A percentile compares a stretch with the other conserved stretches of the same genome.
These are phyloP conservation scores for Alfaro cultratus DNA, from an alignment of 2,797 vertebrate genomes.

Conservation along the genomic window DNA sequence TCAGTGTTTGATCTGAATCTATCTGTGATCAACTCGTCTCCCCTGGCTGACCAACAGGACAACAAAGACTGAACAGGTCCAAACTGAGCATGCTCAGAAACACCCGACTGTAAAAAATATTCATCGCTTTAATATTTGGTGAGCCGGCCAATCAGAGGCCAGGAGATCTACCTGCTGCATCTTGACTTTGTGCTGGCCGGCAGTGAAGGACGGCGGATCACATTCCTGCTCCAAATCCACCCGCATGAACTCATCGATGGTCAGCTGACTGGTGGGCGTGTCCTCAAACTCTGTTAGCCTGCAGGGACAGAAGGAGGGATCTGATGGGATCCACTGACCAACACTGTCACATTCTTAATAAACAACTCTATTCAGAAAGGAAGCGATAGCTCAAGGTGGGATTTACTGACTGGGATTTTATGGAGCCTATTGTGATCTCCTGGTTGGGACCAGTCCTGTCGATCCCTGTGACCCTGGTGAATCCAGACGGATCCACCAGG, in stretches of 20 bases:
- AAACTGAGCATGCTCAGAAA: background rate
- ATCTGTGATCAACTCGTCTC: background rate
- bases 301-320: background rate
- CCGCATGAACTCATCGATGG: constrained; percentile 97
- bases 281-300: constrained; percentile 97
- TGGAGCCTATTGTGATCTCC: background rate
- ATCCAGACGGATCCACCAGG: background rate
- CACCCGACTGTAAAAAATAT: background rate
- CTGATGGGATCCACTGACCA: background rate
- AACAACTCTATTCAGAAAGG: background rate
- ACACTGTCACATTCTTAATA: background rate
- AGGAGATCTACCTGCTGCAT: constrained; percentile 87
- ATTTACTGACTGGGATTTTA: background rate
- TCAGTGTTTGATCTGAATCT: background rate
- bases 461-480: background rate
- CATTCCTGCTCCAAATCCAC: constrained; percentile 95
- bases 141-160: constrained; percentile 16
- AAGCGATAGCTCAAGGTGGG: background rate
- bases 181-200: constrained; percentile 88
- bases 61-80: background rate
- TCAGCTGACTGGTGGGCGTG: constrained; percentile 96
- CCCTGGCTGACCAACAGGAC: background rate
- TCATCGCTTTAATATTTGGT: background rate
- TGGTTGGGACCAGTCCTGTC: background rate
- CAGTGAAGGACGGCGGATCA: constrained; percentile 94